These are phyloP conservation scores for Halichoerus grypus DNA, from an alignment of 2,113 vertebrate genomes.

Conservation along the genomic window DNA sequence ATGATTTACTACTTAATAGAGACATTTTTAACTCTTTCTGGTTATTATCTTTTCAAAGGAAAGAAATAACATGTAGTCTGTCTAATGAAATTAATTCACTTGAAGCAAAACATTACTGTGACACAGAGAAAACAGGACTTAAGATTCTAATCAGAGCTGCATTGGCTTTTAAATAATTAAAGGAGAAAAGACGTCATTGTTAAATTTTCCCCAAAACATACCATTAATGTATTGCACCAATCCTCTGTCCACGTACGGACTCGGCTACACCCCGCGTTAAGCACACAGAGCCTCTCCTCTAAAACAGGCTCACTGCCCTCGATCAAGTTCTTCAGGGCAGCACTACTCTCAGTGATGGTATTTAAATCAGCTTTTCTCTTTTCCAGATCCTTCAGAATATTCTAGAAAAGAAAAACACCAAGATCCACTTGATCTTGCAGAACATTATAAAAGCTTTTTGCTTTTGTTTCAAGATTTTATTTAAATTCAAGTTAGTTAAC, in stretches of 20 bases:
- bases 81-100: slow-evolving; percentile 25
- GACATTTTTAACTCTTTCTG: not conserved
- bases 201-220: slow-evolving; percentile 68
- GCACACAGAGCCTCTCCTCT: slow-evolving; percentile 92
- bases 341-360: slow-evolving; percentile 92
- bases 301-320: slow-evolving; percentile 92
- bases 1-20: not conserved
- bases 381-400: slow-evolving; percentile 94
- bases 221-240: slow-evolving; percentile 95
- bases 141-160: not conserved
- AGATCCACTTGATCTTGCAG: not conserved
- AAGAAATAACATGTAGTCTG: slow-evolving; percentile 15
- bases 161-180: not conserved
- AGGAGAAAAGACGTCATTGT: not conserved
- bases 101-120: not conserved
- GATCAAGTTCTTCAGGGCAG: slow-evolving; percentile 92
- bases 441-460: not conserved
- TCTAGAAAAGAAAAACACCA: slow-evolving; percentile 87
- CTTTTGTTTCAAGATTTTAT: not conserved
- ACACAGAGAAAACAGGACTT: not conserved
- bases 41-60: not conserved
- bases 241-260: slow-evolving; percentile 95
- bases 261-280: slow-evolving; percentile 93
- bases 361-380: slow-evolving; percentile 92
- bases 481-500: not conserved